Base-by-base conservation (phyloP, 2,888 invertebrate genomes). In the Amaurobius ferox region DNA sequence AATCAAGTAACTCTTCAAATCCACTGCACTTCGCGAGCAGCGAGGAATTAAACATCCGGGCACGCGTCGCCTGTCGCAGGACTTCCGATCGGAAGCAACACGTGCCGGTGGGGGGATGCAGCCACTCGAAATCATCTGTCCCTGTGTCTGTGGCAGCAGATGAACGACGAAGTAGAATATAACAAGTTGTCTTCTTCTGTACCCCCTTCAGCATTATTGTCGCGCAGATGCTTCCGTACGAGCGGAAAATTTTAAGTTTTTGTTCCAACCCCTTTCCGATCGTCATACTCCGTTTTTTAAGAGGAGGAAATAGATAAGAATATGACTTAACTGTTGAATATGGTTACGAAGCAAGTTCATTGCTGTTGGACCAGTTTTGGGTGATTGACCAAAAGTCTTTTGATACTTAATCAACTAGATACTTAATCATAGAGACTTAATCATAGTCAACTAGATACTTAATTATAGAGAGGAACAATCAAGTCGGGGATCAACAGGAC, bases 171-270 rank as follows among this genome's bases (percentile, higher is more conserved):
- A 55, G 23, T 55, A 23, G 55, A 55, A 55, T 23, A 55, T 55
- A 55, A 55, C 55, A 55, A 55, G 55, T 55, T 55, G 23, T 23
- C 23, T 23, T 23, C 23, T 3, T 23, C 23, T 16, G 48, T 73
- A 83, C 70, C 81, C 80, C 81, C 76, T 74, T 83, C 62, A 83
- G 81, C 70, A 64, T 76, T 35, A 40, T 55, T 5, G 55, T 55
- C 55, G 16, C 29, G 67, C 80, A 81, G 80, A 81, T 81, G 80
- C 80, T 74, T 67, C 80, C 80, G 67, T 28, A 28, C 68, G 68
- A 68, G 61, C 68, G 74, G 48, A 68, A 81, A 81, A 81, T 81
- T 73, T 73, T 44, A 1, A 44, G 44, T 3, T 55, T 55, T 55
- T 55, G 23, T 55, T 55, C 55, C 19, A 55, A 55, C 19, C 55